phyloP scores from a whole-genome alignment of 2,888 invertebrate genomes.

The Anoncus sp. region DNA sequence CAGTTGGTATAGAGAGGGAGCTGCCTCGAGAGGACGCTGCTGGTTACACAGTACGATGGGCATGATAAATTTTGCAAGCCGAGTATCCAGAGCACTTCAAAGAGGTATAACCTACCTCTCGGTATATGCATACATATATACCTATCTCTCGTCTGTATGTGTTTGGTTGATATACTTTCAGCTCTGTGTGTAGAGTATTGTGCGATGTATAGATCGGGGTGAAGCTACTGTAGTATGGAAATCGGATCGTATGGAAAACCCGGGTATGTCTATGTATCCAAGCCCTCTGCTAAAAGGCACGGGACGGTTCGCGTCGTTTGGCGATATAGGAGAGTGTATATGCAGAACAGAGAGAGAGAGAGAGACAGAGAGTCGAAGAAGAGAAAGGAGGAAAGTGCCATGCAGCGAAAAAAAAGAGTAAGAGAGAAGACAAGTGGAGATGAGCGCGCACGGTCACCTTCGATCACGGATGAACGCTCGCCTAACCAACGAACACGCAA shows the following conservation, averaged over 20 bases:
- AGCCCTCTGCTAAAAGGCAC: conserved; percentile 6
- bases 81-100: conserved; percentile 53
- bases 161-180: conserved; percentile 34
- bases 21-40: conserved; percentile 27
- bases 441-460: conserved; percentile 61
- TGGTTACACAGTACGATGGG: conserved; percentile 50
- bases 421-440: conserved; percentile 35
- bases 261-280: conserved; percentile 1
- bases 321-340: conserved; percentile 18
- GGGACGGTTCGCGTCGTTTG: conserved; percentile 37
- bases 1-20: not conserved
- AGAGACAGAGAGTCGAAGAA: not conserved
- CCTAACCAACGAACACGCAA: conserved; percentile 74
- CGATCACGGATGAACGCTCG: conserved; percentile 76
- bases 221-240: conserved; percentile 31
- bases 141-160: conserved; percentile 33
- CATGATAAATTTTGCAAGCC: conserved; percentile 55
- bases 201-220: conserved; percentile 8
- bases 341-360: conserved; percentile 23
- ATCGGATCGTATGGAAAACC: conserved; percentile 40
- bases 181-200: conserved; percentile 9
- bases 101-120: conserved; percentile 35
- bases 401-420: not conserved
- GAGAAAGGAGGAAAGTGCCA: not conserved
- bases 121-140: conserved; percentile 58